Evolutionary conservation across 1,140 invertebrate genomes (phyloP), one percentile per base, ranked within the genome.

Genomic region (Nephila pilipes): DNA sequence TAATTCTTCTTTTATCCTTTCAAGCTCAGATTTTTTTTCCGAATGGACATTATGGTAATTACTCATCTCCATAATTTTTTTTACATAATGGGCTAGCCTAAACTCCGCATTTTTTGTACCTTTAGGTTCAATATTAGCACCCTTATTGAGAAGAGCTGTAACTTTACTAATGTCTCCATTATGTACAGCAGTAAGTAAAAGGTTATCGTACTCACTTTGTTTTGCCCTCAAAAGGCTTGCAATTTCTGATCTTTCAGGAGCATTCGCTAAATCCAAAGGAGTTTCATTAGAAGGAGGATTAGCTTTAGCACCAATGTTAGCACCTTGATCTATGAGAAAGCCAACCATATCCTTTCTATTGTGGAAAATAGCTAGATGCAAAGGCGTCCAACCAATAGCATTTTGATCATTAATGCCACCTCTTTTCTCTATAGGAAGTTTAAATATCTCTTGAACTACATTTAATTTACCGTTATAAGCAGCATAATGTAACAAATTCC

Each of bases 71-170:
- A n/a, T n/a, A n/a, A n/a, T n/a, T n/a, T n/a, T n/a, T n/a, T n/a
- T n/a, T n/a, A n/a, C n/a, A n/a, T n/a, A n/a, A n/a, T n/a, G n/a
- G n/a, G n/a, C n/a, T n/a, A n/a, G 12, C 12, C 2, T 5, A 58
- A 10, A 20, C 18, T 2, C 12, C 12, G 1, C 12, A 58, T 20
- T 20, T 22, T n/a, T 57, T 25, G 18, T 58, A 6, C 20, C 20
- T 85, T 85, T 57, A 32, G 83, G 54, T 20, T 55, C n/a, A 22
- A 85, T 29, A 29, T 55, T 85, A 55, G 46, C n/a, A 3, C n/a
- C 83, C 10, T 4, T 85, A 58, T 57, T n/a, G 25, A 58, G 14
- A 85, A 85, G 83, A 85, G 8, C 22, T 58, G 14, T 58, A 85
- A 55, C 54, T 25, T 25, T 55, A 25, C 20, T 29, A 55, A 55